A percentile compares a stretch with the other conserved stretches of the same genome.
Conservation (phyloP, 2,888 invertebrate genomes). For the Pristionchus mayeri region DNA sequence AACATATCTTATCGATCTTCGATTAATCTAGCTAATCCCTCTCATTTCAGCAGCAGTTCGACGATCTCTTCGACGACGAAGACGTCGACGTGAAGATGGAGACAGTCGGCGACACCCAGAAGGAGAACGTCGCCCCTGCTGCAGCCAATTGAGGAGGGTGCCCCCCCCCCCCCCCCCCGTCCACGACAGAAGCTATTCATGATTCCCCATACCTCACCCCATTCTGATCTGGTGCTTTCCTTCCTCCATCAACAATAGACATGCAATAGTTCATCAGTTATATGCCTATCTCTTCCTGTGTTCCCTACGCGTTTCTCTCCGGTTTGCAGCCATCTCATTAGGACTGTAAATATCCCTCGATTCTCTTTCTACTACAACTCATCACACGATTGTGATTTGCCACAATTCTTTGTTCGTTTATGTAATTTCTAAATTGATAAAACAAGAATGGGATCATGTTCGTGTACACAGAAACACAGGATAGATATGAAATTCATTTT, state of each 20-base stretch:
- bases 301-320: background rate
- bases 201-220: background rate
- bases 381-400: background rate
- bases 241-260: background rate
- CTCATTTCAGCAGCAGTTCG: slow-evolving; percentile 15
- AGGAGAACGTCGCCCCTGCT: background rate
- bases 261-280: background rate
- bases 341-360: slow-evolving; percentile 4
- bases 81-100: background rate
- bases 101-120: background rate
- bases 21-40: no score
- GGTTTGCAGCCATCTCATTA: background rate
- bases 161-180: background rate
- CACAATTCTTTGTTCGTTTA: background rate
- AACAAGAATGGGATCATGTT: background rate
- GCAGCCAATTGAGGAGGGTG: background rate
- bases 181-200: no score
- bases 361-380: background rate
- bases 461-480: background rate
- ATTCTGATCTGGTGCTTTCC: background rate
- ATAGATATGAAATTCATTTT: background rate
- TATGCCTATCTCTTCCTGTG: background rate
- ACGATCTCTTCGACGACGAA: slow-evolving; percentile 28
- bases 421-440: background rate
- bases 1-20: no score